phyloP scores from a whole-genome alignment of 92 coral and sea anemone genomes.

The Chrysogorgia sp. region DNA sequence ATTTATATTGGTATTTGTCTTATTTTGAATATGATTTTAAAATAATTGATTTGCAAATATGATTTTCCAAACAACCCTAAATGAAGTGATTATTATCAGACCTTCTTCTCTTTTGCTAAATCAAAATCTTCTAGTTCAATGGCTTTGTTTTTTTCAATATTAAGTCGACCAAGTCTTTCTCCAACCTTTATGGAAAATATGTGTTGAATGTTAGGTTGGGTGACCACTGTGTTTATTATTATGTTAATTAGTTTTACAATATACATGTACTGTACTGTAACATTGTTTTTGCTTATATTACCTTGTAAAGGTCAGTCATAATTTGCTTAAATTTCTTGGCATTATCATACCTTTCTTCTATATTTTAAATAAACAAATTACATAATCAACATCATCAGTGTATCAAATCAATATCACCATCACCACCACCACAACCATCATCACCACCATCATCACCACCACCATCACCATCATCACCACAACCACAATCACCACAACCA shows the following conservation, averaged over 20 bases:
- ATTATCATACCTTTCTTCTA: conserved; percentile 92
- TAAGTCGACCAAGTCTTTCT: conserved; percentile 90
- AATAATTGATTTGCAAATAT: background rate
- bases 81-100: background rate
- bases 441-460: background rate
- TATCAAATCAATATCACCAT: no score
- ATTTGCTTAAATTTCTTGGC: conserved; percentile 89
- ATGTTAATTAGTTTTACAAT: no score
- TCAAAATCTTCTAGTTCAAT: conserved; percentile 94
- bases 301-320: conserved; percentile 91
- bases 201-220: background rate
- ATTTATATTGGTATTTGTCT: background rate
- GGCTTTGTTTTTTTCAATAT: conserved; percentile 93
- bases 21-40: no score
- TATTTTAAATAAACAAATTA: background rate
- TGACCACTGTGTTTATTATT: background rate
- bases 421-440: background rate
- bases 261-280: no score
- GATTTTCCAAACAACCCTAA: background rate
- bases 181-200: conserved; percentile 64
- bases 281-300: conserved; percentile 11
- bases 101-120: conserved; percentile 90
- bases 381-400: background rate
- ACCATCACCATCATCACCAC: background rate
- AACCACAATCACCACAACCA: background rate